phyloP scores from a whole-genome alignment of 2,113 vertebrate species.

The Talpa occidentalis region DNA sequence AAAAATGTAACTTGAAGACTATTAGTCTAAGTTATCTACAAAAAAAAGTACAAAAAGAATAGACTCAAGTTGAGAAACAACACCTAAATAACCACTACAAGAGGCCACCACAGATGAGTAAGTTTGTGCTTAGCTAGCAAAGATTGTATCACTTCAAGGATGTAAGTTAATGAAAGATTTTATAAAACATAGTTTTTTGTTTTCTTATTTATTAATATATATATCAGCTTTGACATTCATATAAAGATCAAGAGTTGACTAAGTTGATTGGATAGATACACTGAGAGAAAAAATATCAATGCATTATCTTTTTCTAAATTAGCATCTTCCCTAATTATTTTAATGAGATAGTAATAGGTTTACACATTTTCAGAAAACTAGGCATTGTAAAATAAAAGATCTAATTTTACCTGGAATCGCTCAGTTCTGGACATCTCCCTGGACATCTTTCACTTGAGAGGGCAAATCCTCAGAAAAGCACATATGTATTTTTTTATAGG shows the following conservation, averaged over 20 bases:
- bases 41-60: background rate
- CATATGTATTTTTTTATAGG: background rate
- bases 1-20: background rate
- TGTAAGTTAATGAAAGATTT: background rate
- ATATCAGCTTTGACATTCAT: background rate
- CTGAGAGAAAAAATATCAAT: background rate
- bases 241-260: background rate
- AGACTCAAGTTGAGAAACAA: background rate
- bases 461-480: background rate
- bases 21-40: background rate
- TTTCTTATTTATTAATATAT: background rate
- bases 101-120: background rate
- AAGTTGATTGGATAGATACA: background rate
- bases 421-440: background rate
- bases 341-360: background rate
- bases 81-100: background rate
- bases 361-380: background rate
- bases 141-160: background rate
- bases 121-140: background rate
- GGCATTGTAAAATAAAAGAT: background rate
- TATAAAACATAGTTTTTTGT: background rate
- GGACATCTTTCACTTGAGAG: background rate
- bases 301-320: background rate
- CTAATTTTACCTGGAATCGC: background rate
- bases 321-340: background rate